Base-by-base conservation (phyloP, 2,888 invertebrate species). In the Drosophila cracens region DNA sequence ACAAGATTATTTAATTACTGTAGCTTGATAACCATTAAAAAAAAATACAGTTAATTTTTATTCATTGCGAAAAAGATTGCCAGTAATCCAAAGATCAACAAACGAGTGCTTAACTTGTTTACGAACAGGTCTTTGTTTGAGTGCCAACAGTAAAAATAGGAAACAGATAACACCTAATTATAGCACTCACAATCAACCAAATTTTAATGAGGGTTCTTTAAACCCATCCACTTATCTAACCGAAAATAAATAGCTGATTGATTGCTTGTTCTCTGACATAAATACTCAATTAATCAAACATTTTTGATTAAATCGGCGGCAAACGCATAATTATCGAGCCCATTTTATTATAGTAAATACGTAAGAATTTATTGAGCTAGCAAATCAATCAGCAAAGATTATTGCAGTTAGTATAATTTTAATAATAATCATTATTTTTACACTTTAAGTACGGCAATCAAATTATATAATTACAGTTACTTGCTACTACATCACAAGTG, bases 41-140 rank as follows among this genome's bases (percentile, higher is more conserved):
- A 21, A 16, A 11, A 36, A 60, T 10, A 60, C 16, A 54, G 1
- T 27, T 34, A 3, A 7, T 16, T 11, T 11, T 43, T 21, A 21
- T 43, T 43, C 21, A 21, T 43, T 11, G 56, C 29, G 38, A 38
- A 13, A 40, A 43, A 16, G 57, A 57, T 57, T 40, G 25, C 10
- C 18, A 16, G 7, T 25, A 54, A 40, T 25, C 13, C 40, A n/a
- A 33, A n/a, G 56, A n/a, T 49, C 10, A 27, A 27, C 8, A 18
- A 21, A 7, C 6, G 16, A 16, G 13, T 49, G 51, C 13, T 13
- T 40, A n/a, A 25, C 36, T 25, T 38, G n/a, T 33, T 59, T 46
- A 25, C 52, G 46, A 57, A 16, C 43, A 29, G n/a, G 8, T 38
- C 1, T 38, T 38, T 38, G 11, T 36, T 31, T 8, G 38, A 21